Base-by-base conservation (phyloP, 1,140 invertebrate species). In the Sycophaga agraensis region DNA sequence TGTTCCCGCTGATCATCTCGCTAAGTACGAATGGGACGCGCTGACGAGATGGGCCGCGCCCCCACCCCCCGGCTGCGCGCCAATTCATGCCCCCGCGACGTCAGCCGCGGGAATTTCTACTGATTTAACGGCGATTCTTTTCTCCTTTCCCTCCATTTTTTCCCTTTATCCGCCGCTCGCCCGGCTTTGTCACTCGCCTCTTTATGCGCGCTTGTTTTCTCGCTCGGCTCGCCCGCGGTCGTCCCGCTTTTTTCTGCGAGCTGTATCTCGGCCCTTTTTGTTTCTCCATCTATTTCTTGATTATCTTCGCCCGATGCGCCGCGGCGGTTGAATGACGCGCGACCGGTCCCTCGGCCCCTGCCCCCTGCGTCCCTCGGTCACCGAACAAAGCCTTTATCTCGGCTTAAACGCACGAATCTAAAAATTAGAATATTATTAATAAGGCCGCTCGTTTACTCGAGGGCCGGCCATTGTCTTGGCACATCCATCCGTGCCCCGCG, bases 1-100 rank as follows among this genome's bases (percentile, higher is more conserved):
- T 73, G 68, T 74, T 73, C 70, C 64, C 64, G 72, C 68, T 76
- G 77, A 80, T 79, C 72, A 77, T 74, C 73, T 70, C 67, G 68
- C 76, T 78, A 78, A 78, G 74, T 77, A 71, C 69, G 64, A 73
- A 65, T 70, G 68, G 68, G 70, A 67, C 58, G 59, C 26, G 66
- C 66, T 56, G 60, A 63, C 42, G 58, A 68, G 53, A 65, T 64
- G 42, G 57, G 46, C 16, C 59, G 31, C 50, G 28, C 22, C 11
- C 26, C 19, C 45, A 5, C 11, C 24, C 6, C 24, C 1, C 16
- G 4, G 26, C 9, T 49, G 16, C 50, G 35, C 31, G 17, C 12
- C 39, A 28, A 4, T 22, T 31, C 22, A 26, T 17, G 21, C 6
- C 9, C 16, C 19, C 2, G 21, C 17, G 22, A 54, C 42, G 50